Conservation (phyloP, 2,888 invertebrate species). For the Perizoma affinitatum region DNA sequence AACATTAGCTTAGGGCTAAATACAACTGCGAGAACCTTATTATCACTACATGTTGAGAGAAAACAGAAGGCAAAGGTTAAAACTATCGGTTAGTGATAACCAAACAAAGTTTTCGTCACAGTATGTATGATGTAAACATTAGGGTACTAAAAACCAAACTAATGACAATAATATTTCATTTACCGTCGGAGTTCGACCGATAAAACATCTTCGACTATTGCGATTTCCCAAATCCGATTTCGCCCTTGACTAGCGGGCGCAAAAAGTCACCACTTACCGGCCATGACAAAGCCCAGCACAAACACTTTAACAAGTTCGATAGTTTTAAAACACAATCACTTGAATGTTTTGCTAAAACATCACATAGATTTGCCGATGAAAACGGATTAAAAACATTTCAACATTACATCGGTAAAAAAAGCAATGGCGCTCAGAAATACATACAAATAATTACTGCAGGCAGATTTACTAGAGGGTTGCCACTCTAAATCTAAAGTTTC, state of each 20-base stretch:
- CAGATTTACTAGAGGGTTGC: slow-evolving; percentile 67
- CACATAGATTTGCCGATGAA: slow-evolving; percentile 83
- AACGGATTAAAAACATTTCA: slow-evolving; percentile 85
- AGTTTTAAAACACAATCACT: slow-evolving; percentile 82
- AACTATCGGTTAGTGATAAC: slow-evolving; percentile 74
- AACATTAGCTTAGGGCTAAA: slow-evolving; percentile 56
- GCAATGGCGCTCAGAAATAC: slow-evolving; percentile 83
- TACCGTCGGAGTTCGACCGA: slow-evolving; percentile 85
- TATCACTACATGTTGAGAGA: slow-evolving; percentile 58
- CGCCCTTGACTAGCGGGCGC: slow-evolving; percentile 84
- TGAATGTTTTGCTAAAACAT: slow-evolving; percentile 81
- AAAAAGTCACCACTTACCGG: slow-evolving; percentile 89
- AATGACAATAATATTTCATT: slow-evolving; percentile 83
- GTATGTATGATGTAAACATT: slow-evolving; percentile 72
- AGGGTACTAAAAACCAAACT: slow-evolving; percentile 78
- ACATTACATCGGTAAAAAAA: slow-evolving; percentile 81
- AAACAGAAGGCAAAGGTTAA: slow-evolving; percentile 69
- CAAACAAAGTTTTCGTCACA: slow-evolving; percentile 74
- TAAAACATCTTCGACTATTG: slow-evolving; percentile 85
- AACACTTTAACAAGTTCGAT: slow-evolving; percentile 81
- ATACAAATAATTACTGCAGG: slow-evolving; percentile 76
- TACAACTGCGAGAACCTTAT: slow-evolving; percentile 55
- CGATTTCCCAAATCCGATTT: slow-evolving; percentile 83
- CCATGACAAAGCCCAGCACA: slow-evolving; percentile 89
- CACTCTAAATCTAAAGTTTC: slow-evolving; percentile 47